Conservation (phyloP, 2,888 invertebrate species). For the Helicoverpa assulta region DNA sequence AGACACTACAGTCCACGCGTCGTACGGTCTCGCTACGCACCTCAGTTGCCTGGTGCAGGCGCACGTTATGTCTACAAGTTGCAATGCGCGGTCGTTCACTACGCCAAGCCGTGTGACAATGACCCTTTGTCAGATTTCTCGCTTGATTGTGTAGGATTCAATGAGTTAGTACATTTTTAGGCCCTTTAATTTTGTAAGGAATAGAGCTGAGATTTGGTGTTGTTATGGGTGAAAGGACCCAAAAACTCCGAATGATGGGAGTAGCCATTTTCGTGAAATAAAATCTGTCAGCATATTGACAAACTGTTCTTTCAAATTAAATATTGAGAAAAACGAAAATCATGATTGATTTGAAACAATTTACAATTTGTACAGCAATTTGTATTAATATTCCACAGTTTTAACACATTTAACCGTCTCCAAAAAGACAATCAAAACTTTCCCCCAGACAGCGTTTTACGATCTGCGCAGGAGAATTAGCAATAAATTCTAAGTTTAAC, state of each 20-base stretch:
- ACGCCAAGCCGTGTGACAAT: slow-evolving; percentile 54
- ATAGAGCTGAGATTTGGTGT: neutral
- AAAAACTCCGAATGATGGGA: too few relatives aligned
- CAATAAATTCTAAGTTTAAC: slow-evolving; percentile 49
- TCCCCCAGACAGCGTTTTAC: slow-evolving; percentile 44
- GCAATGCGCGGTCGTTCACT: slow-evolving; percentile 55
- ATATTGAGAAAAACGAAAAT: too few relatives aligned
- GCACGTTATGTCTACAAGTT: slow-evolving; percentile 13
- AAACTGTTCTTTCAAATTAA: too few relatives aligned
- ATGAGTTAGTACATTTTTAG: slow-evolving; percentile 20
- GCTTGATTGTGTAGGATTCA: slow-evolving; percentile 36
- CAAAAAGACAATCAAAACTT: slow-evolving; percentile 23
- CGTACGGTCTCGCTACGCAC: slow-evolving; percentile 57
- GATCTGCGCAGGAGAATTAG: slow-evolving; percentile 30
- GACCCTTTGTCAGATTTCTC: slow-evolving; percentile 60
- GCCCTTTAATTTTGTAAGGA: neutral
- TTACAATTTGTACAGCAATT: too few relatives aligned
- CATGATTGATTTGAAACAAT: too few relatives aligned
- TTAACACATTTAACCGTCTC: neutral
- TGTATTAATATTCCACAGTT: too few relatives aligned
- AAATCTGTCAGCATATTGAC: too few relatives aligned
- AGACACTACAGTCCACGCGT: slow-evolving; percentile 34
- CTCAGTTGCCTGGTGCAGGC: slow-evolving; percentile 29
- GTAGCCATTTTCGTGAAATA: too few relatives aligned
- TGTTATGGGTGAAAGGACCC: too few relatives aligned